Base-by-base conservation (phyloP, 2,113 vertebrate species). In the Crotalus tigris region DNA sequence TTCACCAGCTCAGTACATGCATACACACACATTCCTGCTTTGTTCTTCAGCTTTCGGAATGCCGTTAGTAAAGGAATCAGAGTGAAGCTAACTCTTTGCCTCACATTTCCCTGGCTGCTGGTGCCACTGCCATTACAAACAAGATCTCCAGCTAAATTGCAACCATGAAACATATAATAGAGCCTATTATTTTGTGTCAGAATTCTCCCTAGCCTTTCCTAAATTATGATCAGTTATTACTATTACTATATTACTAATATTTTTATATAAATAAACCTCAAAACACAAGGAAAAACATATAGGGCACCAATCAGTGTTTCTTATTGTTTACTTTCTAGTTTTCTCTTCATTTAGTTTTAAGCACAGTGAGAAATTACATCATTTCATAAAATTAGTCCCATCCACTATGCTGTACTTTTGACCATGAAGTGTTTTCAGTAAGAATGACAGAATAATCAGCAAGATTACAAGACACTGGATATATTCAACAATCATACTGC, bases 61-160 rank as follows among this genome's bases (percentile, higher is more conserved):
- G 85, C 85, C 94, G 55, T 75, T 87, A 94, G 85, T 94, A 93
- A 91, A 94, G 89, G 44, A 94, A 64, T 61, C 89, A 90, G 95
- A 94, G 54, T 33, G 5, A 81, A 58, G 39, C 93, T 64, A 91
- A 81, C 59, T 91, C 87, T 93, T 87, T 61, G 90, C 23, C 4
- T 88, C 61, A 87, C 53, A 81, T 24, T 54, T 94, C 26, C 90
- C 57, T 24, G 17, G 53, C 11, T 88, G 46, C 87, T 85, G 85
- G 59, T 7, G 49, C 49, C 87, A 12, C 44, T 81, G 13, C 58
- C 89, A 46, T 81, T 90, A 86, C 33, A 39, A 91, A 90, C 58
- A 24, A 2, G 11, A 81, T 90, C 33, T 90, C 26, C 85, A 69
- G 88, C 44, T 29, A 92, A 86, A 88, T 93, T 92, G 51, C 64